Conservation (phyloP, 1,140 invertebrate genomes). For the Macrostomum lignano region DNA sequence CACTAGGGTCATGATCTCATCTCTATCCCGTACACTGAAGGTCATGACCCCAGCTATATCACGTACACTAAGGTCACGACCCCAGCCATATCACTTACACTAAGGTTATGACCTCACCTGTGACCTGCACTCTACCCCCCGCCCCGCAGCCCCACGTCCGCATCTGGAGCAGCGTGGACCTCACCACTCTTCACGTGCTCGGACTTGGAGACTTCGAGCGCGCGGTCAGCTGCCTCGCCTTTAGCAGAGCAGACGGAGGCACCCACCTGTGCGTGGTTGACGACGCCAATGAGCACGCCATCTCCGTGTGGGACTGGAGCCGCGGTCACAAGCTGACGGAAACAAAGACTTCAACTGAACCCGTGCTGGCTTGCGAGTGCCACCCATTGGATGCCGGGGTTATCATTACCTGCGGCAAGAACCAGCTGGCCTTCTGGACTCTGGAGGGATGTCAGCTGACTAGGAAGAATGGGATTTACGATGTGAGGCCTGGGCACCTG, state of each 20-base stretch:
- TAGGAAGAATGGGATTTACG: conserved; percentile 50
- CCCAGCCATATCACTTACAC: too few species aligned
- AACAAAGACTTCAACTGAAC: conserved; percentile 71
- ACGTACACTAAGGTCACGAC: too few species aligned
- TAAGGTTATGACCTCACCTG: too few species aligned
- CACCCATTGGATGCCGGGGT: conserved; percentile 58
- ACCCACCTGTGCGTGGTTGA: conserved; percentile 50
- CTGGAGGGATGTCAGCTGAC: conserved; percentile 52
- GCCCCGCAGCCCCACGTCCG: conserved; percentile 67
- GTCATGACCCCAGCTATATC: too few species aligned
- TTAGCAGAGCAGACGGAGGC: conserved; percentile 64
- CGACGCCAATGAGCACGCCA: conserved; percentile 55
- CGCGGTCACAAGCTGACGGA: conserved; percentile 52
- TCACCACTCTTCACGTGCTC: conserved; percentile 53
- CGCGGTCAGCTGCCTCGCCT: conserved; percentile 50
- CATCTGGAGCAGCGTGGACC: conserved; percentile 66
- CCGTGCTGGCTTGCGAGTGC: conserved; percentile 61
- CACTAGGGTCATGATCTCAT: too few species aligned
- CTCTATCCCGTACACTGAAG: too few species aligned
- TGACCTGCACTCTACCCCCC: too few species aligned
- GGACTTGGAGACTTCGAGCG: conserved; percentile 58
- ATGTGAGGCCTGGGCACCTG: too few species aligned
- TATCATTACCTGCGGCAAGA: conserved; percentile 63
- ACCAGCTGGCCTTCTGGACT: conserved; percentile 66
- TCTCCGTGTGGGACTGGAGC: conserved; percentile 66